A percentile compares a stretch with the other conserved stretches of the same genome.
These are phyloP conservation scores for Tethya wilhelma DNA, from an alignment of 37 sponge, comb jelly and placozoan genomes.

Conservation along the genomic window DNA sequence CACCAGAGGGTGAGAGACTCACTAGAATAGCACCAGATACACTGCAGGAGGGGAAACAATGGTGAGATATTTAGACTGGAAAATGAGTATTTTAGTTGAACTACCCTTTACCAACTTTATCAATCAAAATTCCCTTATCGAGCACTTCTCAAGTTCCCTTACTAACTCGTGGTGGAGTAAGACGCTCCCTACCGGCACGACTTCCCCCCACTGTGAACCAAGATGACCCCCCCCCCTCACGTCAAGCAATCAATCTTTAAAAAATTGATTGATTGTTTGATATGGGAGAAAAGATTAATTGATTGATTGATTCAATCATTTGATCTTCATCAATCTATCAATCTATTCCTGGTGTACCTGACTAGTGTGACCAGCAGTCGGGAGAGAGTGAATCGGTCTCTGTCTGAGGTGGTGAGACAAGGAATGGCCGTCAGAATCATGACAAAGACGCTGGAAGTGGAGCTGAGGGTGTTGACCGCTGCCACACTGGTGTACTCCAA, in stretches of 20 bases:
- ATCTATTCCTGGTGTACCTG: constrained; percentile 26
- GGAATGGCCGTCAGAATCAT: constrained; percentile 79
- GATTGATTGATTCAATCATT: too few relatives aligned
- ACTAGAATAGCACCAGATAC: constrained; percentile 68
- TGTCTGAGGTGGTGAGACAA: constrained; percentile 10
- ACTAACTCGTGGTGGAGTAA: too few relatives aligned
- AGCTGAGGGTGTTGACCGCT: constrained; percentile 78
- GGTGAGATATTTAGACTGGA: background rate
- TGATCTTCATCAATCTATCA: background rate
- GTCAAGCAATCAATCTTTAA: too few relatives aligned
- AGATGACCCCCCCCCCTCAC: too few relatives aligned
- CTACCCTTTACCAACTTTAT: background rate
- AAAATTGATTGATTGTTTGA: too few relatives aligned
- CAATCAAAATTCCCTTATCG: background rate
- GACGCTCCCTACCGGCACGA: too few relatives aligned
- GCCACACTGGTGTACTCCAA: constrained; percentile 62
- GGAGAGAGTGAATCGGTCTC: constrained; percentile 81
- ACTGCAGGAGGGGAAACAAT: constrained; percentile 26
- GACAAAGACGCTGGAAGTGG: constrained; percentile 82
- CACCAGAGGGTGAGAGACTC: constrained; percentile 42
- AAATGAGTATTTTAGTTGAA: background rate
- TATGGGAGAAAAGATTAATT: too few relatives aligned
- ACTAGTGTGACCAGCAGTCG: constrained; percentile 71
- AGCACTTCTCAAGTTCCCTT: too few relatives aligned
- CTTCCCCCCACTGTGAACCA: too few relatives aligned